A percentile compares a stretch with the other conserved stretches of the same genome.
These are phyloP conservation scores for Mustela lutreola DNA, from an alignment of 2,113 vertebrate species.

Conservation along the genomic window DNA sequence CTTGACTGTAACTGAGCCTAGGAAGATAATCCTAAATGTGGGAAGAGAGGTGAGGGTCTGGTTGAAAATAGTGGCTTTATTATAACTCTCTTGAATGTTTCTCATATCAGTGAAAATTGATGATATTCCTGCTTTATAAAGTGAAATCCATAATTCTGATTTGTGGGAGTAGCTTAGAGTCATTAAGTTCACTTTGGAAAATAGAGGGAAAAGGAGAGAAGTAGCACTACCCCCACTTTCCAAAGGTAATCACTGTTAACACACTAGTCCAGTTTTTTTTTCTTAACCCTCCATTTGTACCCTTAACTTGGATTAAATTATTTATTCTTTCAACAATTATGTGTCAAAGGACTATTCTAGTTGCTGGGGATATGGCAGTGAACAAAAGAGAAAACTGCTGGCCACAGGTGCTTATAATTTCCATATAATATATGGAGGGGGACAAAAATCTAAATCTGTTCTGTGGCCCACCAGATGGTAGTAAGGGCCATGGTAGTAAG, in stretches of 20 bases:
- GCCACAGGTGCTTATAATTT: neutral
- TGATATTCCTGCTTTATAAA: neutral
- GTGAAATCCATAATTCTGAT: neutral
- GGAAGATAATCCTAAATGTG: neutral
- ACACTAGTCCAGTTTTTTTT: neutral
- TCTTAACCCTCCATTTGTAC: neutral
- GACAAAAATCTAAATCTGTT: neutral
- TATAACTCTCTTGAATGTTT: neutral
- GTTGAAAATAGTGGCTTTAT: neutral
- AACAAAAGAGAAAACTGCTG: neutral
- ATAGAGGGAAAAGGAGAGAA: neutral
- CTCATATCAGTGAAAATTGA: neutral
- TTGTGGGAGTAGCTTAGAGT: neutral
- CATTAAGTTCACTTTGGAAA: neutral
- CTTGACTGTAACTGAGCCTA: neutral
- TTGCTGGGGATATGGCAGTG: neutral
- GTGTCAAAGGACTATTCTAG: neutral
- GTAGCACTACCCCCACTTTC: neutral
- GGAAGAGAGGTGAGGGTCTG: neutral
- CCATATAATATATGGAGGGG: neutral
- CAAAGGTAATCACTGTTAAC: neutral
- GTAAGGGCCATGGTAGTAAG: neutral
- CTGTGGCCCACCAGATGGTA: rapidly evolving
- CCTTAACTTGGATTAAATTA: neutral
- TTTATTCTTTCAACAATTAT: neutral